These are phyloP conservation scores for Glaucidium brasilianum DNA, from an alignment of 2,113 vertebrate species.

Conservation along the genomic window DNA sequence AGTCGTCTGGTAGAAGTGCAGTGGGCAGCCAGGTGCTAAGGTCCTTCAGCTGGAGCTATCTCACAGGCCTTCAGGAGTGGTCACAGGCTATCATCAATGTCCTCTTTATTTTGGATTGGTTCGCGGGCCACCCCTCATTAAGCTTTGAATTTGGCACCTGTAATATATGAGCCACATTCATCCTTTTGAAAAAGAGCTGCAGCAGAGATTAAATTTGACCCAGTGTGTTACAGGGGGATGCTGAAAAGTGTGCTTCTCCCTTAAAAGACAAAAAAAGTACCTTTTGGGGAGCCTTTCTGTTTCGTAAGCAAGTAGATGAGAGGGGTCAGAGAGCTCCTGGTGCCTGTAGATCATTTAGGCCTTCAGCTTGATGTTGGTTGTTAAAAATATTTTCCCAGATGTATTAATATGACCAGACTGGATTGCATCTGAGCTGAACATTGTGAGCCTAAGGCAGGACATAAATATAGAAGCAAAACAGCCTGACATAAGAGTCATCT, in stretches of 20 bases:
- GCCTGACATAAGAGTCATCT: slow-evolving; percentile 62
- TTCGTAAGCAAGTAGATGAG: background rate
- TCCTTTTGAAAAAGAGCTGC: background rate
- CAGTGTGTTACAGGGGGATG: background rate
- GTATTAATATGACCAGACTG: slow-evolving; percentile 60
- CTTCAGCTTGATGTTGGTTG: slow-evolving; percentile 55
- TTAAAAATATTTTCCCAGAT: slow-evolving; percentile 62
- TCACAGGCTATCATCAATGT: background rate
- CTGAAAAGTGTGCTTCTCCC: background rate
- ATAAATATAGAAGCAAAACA: slow-evolving; percentile 71
- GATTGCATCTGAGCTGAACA: slow-evolving; percentile 64
- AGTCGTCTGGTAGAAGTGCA: background rate
- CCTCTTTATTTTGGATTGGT: background rate
- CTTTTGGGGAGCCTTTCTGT: background rate
- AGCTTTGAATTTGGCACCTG: background rate
- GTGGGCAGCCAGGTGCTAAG: background rate
- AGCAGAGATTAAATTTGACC: background rate
- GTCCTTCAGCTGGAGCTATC: background rate
- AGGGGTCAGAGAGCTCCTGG: background rate
- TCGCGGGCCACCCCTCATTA: background rate
- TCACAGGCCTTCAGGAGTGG: background rate
- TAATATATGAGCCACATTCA: background rate
- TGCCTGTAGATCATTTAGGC: background rate
- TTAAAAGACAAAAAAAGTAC: background rate
- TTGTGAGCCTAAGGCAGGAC: slow-evolving; percentile 64